Evolutionary conservation across 2,888 invertebrate genomes (phyloP), one percentile per base, ranked within the genome.

Genomic region (Ophioninae sp.): DNA sequence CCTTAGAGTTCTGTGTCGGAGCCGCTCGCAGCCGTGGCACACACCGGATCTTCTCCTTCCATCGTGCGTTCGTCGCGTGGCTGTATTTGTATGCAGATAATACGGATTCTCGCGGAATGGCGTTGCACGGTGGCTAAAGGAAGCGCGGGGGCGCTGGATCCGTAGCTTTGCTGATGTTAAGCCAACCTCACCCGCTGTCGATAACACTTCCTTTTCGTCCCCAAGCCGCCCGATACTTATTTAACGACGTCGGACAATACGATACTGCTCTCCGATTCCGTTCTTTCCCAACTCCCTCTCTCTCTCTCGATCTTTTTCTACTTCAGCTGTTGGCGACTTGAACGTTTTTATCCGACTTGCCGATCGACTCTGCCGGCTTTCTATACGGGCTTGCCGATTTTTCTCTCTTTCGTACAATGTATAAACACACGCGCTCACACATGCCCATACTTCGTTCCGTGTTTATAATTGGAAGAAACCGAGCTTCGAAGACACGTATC

Each of bases 81-180:
- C 73, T 61, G 81, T 81, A 82, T 87, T 89, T 88, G 88, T 89
- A 90, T 90, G 89, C 88, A 90, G 89, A 90, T 88, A 9, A 86
- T 85, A 64, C 23, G 64, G 56, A 30, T n/a, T 41, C 22, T n/a
- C 56, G 44, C 56, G 41, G 22, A 41, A 68, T n/a, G 41, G 20
- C 39, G 65, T 41, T 67, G 67, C 44, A 44, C 44, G 9, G 44
- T 10, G 67, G 30, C 37, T 68, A 20, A 63, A n/a, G 64, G 64
- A 67, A 59, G 56, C 37, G 56, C 39, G 10, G 44, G 44, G 44
- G 44, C 10, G 44, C 44, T 44, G 44, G 44, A 44, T 10, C 44
- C 44, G 44, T 0, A 44, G 44, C 10, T 10, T 44, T 44, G 44
- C 8, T 8, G 44, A 8, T 44, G 44, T 44, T 44, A 44, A 44